These are phyloP conservation scores for Antheraea yamamai DNA, from an alignment of 2,888 invertebrate genomes.

Conservation along the genomic window DNA sequence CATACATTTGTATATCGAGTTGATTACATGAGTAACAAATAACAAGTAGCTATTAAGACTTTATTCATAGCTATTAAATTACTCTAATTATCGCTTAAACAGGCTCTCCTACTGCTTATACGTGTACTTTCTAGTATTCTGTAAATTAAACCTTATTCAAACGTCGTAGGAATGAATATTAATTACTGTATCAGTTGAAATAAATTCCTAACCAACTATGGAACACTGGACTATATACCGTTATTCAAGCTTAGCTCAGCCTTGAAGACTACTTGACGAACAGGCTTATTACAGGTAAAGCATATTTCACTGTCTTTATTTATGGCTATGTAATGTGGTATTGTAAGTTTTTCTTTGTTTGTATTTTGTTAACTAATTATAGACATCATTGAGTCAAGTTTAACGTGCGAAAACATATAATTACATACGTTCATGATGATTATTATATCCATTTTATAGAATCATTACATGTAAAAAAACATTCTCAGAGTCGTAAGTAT, in stretches of 20 bases:
- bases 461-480: too few relatives aligned
- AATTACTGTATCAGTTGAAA: conserved; percentile 10
- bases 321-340: conserved; percentile 15
- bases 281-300: conserved; percentile 28
- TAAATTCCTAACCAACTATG: conserved; percentile 25
- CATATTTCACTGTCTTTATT: conserved; percentile 18
- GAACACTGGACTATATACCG: conserved; percentile 32
- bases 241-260: conserved; percentile 32
- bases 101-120: background rate
- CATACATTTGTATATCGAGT: background rate
- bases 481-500: too few relatives aligned
- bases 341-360: background rate
- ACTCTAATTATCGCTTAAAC: conserved; percentile 9
- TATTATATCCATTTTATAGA: background rate
- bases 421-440: background rate
- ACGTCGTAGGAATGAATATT: conserved; percentile 4
- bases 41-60: background rate
- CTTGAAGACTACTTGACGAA: conserved; percentile 28
- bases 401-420: background rate
- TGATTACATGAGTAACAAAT: background rate
- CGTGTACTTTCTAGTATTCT: background rate
- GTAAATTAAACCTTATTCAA: conserved; percentile 15
- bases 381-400: background rate
- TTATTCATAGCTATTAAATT: background rate
- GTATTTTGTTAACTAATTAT: background rate